Evolutionary conservation across 2,888 invertebrate genomes (phyloP), one percentile per base, ranked within the genome.

Genomic region (Liodrosophila aerea): DNA sequence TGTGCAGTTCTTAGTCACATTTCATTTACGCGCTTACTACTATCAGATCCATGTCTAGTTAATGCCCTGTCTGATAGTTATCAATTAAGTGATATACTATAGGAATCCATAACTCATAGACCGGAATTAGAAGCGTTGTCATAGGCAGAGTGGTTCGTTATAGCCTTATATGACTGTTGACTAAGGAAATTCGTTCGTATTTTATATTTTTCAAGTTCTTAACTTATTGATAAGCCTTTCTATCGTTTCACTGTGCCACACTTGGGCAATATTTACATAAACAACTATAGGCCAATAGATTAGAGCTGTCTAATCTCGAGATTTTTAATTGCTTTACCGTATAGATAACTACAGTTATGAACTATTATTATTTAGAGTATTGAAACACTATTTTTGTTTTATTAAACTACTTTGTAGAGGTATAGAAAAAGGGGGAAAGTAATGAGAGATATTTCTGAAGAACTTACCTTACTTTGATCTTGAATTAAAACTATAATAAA

Each of bases 191-290:
- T 45, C 7, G 3, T 37, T 13, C 16, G 44, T n/a, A 33, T 29
- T 34, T 16, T 44, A 39, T 22, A 9, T 11, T 37, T 30, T 15
- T 37, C 11, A 11, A 30, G n/a, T 36, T 49, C 22, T 37, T 11
- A 69, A 50, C 37, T 43, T 30, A 22, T 30, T 44, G 64, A 63
- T 46, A 51, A 64, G 51, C 2, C 7, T 22, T 41, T 43, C n/a
- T 40, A 59, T 33, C 34, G 36, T 0, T 59, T 39, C 9, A 27
- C 11, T 44, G 22, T 15, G 27, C 16, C 58, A 31, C 29, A 41
- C 13, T 37, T 45, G 7, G 18, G 27, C 16, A 46, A 16, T 39
- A 66, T 63, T 67, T 64, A 52, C 36, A 64, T 64, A 49, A 31
- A 37, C 31, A 49, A 12, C 1, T 13, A n/a, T 4, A 13, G 4